Conservation (phyloP, 2,888 invertebrate species). For the Nymphalis c-album region DNA sequence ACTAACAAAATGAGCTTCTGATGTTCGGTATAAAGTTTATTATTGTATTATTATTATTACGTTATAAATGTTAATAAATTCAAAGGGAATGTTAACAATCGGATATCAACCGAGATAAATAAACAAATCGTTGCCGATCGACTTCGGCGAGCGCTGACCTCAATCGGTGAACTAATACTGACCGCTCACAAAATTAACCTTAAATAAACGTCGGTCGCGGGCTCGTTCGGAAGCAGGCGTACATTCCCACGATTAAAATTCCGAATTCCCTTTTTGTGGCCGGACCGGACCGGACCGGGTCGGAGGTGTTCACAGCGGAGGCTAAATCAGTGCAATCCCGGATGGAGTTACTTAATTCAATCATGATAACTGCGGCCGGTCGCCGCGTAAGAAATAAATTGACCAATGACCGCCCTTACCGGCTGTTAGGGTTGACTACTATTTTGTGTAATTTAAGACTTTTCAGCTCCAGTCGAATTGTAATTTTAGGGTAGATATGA, state of each 20-base stretch:
- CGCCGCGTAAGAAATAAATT: conserved; percentile 73
- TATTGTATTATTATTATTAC: no score
- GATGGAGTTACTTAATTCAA: conserved; percentile 74
- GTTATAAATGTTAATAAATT: conserved; percentile 15
- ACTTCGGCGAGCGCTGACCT: conserved; percentile 15
- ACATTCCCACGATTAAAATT: conserved; percentile 72
- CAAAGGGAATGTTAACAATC: conserved; percentile 18
- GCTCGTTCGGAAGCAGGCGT: conserved; percentile 42
- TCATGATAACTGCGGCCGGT: conserved; percentile 76
- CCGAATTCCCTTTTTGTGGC: conserved; percentile 67
- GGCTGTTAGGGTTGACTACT: conserved; percentile 50
- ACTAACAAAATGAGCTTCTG: no score
- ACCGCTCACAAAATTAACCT: conserved; percentile 68
- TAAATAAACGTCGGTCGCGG: conserved; percentile 62
- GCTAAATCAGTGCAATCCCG: conserved; percentile 69
- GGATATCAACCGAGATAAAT: conserved; percentile 28
- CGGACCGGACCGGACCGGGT: conserved; percentile 44
- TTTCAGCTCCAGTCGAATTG: conserved; percentile 30
- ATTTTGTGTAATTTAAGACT: conserved; percentile 36
- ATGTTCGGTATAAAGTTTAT: no score
- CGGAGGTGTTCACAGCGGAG: conserved; percentile 47
- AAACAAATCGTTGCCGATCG: conserved; percentile 29
- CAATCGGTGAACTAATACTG: conserved; percentile 60
- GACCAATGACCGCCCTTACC: conserved; percentile 71
- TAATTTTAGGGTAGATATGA: conserved; percentile 31